phyloP scores from a whole-genome alignment of 2,888 invertebrate species.

The Euzetes globulus region DNA sequence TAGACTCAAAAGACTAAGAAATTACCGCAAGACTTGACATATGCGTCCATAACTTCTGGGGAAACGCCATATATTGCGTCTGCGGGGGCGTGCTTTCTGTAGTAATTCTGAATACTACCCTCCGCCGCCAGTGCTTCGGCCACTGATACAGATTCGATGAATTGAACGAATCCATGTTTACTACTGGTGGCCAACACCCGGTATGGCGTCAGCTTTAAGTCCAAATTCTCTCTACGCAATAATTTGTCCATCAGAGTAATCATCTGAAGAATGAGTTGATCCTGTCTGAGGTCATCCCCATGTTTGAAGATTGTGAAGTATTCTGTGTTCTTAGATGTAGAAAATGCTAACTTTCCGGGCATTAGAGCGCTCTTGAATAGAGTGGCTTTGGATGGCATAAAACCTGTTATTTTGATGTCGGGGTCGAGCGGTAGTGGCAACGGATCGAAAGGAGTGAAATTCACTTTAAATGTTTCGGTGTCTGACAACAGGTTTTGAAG shows the following conservation, averaged over 20 bases:
- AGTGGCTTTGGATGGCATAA: constrained; percentile 78
- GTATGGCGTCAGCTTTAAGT: constrained; percentile 92
- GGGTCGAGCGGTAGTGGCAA: constrained; percentile 93
- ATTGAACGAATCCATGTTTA: constrained; percentile 93
- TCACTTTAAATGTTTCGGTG: constrained; percentile 61
- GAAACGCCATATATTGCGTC: constrained; percentile 85
- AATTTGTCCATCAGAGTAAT: constrained; percentile 94
- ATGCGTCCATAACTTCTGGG: constrained; percentile 93
- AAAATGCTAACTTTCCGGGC: constrained; percentile 84
- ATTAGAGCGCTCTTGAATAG: constrained; percentile 93
- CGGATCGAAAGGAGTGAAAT: constrained; percentile 81
- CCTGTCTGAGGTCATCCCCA: constrained; percentile 94
- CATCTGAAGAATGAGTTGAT: constrained; percentile 94
- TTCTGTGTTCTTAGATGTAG: constrained; percentile 63
- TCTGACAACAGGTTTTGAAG: constrained; percentile 75
- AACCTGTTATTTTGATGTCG: constrained; percentile 74
- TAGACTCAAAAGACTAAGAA: too few relatives aligned
- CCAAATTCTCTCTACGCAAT: constrained; percentile 84
- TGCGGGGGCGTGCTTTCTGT: constrained; percentile 78
- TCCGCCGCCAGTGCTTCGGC: constrained; percentile 78
- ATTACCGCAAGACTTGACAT: constrained; percentile 77
- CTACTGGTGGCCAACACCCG: constrained; percentile 90
- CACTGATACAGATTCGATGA: constrained; percentile 82
- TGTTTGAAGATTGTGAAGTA: constrained; percentile 96
- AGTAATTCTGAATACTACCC: constrained; percentile 85